phyloP scores from a whole-genome alignment of 53 echinoderm and acorn worm genomes.

The Henricia sp. region DNA sequence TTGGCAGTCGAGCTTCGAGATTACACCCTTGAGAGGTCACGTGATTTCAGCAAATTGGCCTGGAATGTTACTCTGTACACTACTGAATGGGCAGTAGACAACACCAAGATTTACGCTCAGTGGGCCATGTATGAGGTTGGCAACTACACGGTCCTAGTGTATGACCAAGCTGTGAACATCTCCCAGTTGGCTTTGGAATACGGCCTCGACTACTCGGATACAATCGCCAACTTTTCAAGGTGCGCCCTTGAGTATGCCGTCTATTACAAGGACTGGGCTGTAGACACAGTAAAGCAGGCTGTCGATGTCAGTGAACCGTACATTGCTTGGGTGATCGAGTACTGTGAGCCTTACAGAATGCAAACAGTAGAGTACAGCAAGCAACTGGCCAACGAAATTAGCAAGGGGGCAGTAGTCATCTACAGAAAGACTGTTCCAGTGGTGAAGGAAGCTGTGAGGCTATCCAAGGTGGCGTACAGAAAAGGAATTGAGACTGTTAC shows the following conservation, averaged over 20 bases:
- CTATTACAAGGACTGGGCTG: slow-evolving; percentile 36
- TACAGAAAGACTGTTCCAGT: neutral
- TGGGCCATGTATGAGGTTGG: slow-evolving; percentile 33
- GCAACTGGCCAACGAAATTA: slow-evolving; percentile 21
- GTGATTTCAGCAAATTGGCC: slow-evolving; percentile 64
- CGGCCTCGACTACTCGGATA: slow-evolving; percentile 34
- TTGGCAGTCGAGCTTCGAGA: slow-evolving; percentile 25
- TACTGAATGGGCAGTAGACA: slow-evolving; percentile 50
- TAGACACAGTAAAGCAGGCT: slow-evolving; percentile 23
- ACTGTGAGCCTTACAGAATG: slow-evolving; percentile 53
- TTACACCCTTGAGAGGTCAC: slow-evolving; percentile 67
- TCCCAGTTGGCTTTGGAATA: slow-evolving; percentile 55
- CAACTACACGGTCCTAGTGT: slow-evolving; percentile 34
- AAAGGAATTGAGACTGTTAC: neutral
- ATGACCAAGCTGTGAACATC: slow-evolving; percentile 38
- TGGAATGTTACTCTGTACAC: slow-evolving; percentile 53
- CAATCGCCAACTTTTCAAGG: neutral
- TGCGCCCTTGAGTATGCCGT: slow-evolving; percentile 9
- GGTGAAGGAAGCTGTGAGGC: neutral
- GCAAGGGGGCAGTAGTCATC: neutral
- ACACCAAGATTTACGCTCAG: slow-evolving; percentile 57
- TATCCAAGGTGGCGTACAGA: neutral
- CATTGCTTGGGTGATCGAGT: slow-evolving; percentile 42
- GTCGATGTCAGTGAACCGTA: slow-evolving; percentile 34
- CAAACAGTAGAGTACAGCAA: slow-evolving; percentile 6